phyloP scores from a whole-genome alignment of 2,888 invertebrate genomes.

The Drosophila engyochracea region DNA sequence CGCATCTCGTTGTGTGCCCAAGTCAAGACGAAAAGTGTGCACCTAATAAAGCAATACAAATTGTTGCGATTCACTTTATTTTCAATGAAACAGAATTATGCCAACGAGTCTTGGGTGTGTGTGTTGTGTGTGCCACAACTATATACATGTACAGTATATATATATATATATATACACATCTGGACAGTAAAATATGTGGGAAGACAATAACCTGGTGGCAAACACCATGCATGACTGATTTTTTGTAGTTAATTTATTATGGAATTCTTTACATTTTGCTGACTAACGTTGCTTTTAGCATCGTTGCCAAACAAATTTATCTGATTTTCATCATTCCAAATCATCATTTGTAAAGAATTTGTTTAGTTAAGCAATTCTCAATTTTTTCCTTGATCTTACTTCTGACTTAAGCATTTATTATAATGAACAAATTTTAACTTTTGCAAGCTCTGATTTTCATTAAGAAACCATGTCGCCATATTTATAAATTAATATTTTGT shows the following conservation, averaged over 20 bases:
- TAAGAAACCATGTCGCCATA: too few species aligned
- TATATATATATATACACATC: neutral
- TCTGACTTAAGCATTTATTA: neutral
- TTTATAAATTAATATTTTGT: too few species aligned
- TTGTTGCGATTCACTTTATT: conserved; percentile 65
- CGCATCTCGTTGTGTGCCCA: conserved; percentile 41
- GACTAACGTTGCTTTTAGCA: neutral
- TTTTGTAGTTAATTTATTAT: neutral
- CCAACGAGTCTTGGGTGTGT: conserved; percentile 10
- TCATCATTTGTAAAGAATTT: neutral
- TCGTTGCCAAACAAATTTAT: neutral
- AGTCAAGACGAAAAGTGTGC: conserved; percentile 47
- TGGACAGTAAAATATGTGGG: neutral
- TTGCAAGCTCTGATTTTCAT: neutral
- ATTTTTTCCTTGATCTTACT: neutral
- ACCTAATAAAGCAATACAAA: conserved; percentile 64
- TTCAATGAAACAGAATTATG: conserved; percentile 33
- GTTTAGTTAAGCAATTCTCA: neutral
- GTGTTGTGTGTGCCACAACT: conserved; percentile 7
- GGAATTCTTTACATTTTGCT: neutral
- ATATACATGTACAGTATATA: neutral
- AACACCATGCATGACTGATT: neutral
- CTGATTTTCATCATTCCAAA: neutral
- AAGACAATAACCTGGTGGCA: neutral
- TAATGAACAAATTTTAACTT: neutral